Evolutionary conservation across 2,113 vertebrate genomes (phyloP), one percentile per base, ranked within the genome.

Genomic region (Gorsachius goisagi): DNA sequence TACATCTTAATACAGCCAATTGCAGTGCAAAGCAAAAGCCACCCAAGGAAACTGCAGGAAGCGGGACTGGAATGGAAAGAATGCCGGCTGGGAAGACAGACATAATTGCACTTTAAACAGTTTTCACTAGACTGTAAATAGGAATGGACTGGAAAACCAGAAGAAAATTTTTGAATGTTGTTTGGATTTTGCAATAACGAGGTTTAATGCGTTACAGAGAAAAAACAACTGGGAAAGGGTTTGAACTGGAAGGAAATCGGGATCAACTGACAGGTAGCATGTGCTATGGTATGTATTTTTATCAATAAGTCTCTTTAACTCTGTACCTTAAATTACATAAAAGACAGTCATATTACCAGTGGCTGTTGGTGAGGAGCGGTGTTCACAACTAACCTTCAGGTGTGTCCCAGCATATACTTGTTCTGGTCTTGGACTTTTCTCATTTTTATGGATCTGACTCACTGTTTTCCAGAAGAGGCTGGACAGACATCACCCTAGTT

Each of bases 61-160:
- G 77, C 33, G 5, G 86, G 62, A 53, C 83, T 92, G 82, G 82
- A 68, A 92, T 96, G 96, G 87, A 96, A 97, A 63, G 91, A 96
- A 94, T 93, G 88, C 76, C 5, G 12, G 72, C 68, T 92, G 73
- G 83, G 90, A 85, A 68, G 60, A 89, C 60, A 62, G 84, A 39
- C 66, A 68, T 45, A 96, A 86, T 45, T 72, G 53, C 60, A 84
- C 63, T 93, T 92, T 86, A 75, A 93, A 93, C 89, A 44, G 66
- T 88, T 95, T 89, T 87, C n/a, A 37, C 45, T 85, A 63, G 37
- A 50, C 53, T 89, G 73, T 77, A 87, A 86, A 56, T 88, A 85
- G 53, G 20, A 88, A 68, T 10, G 33, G 82, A 59, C 47, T 56
- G 64, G 50, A 80, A 92, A 94, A 91, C 32, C 35, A 88, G n/a